Evolutionary conservation across 2,888 invertebrate genomes (phyloP), one percentile per base, ranked within the genome.

Genomic region (Suillia variegata): DNA sequence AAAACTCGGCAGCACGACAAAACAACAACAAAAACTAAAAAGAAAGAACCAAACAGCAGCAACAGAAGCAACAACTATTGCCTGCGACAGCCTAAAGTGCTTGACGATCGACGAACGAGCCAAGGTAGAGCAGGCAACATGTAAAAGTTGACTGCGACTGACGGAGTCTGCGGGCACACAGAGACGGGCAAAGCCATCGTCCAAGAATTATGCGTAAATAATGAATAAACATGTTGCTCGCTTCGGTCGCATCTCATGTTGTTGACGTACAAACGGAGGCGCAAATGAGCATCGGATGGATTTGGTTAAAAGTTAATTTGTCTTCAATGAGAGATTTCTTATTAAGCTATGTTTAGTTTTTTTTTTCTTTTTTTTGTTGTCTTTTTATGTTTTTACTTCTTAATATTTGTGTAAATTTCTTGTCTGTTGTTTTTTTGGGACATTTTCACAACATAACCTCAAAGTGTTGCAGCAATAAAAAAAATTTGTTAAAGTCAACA

Each of bases 141-240:
- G 38, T n/a, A 13, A n/a, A 5, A 26, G 38, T n/a, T 17, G 45
- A 45, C 18, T 45, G 45, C 20, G 18, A 45, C 18, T 18, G 18
- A 3, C 6, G 45, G 18, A 18, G 20, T 45, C n/a, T n/a, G n/a
- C n/a, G 20, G 20, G 4, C 13, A 5, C 18, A 26, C 38, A 38
- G 38, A 38, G 6, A n/a, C 38, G 13, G 26, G 26, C 26, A 10
- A 26, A 10, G 26, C n/a, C 45, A 18, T 17, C n/a, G n/a, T n/a
- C n/a, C n/a, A 45, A 45, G 45, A 45, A 20, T 45, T 45, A 45
- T 45, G 45, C 45, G 45, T 45, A 45, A 45, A 45, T 45, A 45
- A 45, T 45, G 45, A 45, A 45, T 45, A 45, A 45, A 45, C 45
- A 45, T 45, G 45, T 20, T 45, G 45, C 45, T 17, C 18, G 8